A percentile compares a stretch with the other conserved stretches of the same genome.
Evolutionary conservation across 2,797 vertebrate genomes (phyloP).

Genomic region (Syncerus caffer): DNA sequence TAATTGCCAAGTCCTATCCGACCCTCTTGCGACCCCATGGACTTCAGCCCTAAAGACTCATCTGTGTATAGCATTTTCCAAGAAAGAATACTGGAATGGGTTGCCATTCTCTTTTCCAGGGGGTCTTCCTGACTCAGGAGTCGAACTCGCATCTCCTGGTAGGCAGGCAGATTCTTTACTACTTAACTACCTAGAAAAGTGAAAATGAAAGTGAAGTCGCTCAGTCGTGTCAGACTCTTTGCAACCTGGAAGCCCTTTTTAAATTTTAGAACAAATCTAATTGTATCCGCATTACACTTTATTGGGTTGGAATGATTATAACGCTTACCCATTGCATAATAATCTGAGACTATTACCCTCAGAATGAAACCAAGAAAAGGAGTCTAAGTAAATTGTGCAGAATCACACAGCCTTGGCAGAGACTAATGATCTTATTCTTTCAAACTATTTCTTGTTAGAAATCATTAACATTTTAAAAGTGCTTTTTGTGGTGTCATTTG

Average conservation of each 20-base stretch:
- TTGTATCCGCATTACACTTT: neutral
- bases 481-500: neutral
- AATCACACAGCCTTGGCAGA: neutral
- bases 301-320: neutral
- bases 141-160: neutral
- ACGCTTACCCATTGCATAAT: neutral
- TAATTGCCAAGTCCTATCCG: neutral
- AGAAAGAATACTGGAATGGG: neutral
- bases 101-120: neutral
- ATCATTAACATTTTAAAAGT: neutral
- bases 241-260: neutral
- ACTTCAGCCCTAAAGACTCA: neutral
- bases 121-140: neutral
- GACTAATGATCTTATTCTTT: neutral
- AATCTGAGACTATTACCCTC: neutral
- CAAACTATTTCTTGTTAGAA: neutral
- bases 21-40: neutral
- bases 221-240: too few relatives aligned
- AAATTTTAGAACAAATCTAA: neutral
- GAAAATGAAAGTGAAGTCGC: too few relatives aligned
- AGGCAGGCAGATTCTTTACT: neutral
- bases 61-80: neutral
- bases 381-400: neutral
- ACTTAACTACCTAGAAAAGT: neutral
- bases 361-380: neutral